Evolutionary conservation across 2,888 invertebrate genomes (phyloP).

Genomic region (Macrophya alboannulata): DNA sequence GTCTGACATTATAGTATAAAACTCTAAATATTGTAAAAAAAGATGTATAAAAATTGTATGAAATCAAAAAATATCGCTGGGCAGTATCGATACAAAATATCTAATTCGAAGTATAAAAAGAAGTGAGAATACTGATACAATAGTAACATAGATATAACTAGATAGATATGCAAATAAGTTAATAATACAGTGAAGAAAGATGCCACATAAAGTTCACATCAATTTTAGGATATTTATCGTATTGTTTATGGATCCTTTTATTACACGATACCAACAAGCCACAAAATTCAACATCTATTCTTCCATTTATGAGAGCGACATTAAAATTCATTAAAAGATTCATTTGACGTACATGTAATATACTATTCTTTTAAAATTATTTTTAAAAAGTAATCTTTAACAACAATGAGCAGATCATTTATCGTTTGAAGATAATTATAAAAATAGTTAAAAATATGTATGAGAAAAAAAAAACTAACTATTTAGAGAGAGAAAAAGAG

Average conservation of each 20-base stretch:
- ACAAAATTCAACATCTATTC: conserved; percentile 41
- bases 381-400: conserved; percentile 4
- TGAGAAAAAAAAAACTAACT: conserved; percentile 1
- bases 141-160: conserved; percentile 69
- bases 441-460: neutral
- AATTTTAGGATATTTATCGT: conserved; percentile 57
- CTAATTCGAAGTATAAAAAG: conserved; percentile 47
- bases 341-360: neutral
- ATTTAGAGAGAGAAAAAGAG: neutral
- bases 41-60: conserved; percentile 28
- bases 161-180: conserved; percentile 69
- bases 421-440: neutral
- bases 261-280: neutral
- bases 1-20: conserved; percentile 46
- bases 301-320: neutral
- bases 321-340: neutral
- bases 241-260: neutral
- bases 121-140: conserved; percentile 75
- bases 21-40: conserved; percentile 26
- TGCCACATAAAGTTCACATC: conserved; percentile 7
- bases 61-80: conserved; percentile 61
- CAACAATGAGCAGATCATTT: neutral
- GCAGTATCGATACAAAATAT: conserved; percentile 56
- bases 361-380: neutral
- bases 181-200: neutral